phyloP scores from a whole-genome alignment of 2,113 vertebrate species.

The Nyctereutes procyonoides region DNA sequence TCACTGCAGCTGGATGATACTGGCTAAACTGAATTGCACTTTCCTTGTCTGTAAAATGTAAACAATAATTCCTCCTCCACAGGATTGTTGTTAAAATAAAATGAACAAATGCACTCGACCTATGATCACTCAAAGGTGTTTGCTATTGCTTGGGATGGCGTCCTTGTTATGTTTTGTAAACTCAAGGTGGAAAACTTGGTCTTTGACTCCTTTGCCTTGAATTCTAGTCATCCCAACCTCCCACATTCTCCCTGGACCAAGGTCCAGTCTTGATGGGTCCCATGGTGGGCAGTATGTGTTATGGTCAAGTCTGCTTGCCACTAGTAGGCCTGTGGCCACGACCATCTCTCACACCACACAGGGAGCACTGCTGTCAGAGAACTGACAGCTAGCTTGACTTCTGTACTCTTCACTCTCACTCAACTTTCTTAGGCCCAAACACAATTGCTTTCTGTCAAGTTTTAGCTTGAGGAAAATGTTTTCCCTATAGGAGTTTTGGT shows the following conservation, averaged over 20 bases:
- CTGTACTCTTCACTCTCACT: not conserved
- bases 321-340: not conserved
- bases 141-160: not conserved
- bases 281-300: not conserved
- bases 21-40: not conserved
- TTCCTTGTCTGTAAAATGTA: constrained; percentile 13
- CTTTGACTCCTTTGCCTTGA: not conserved
- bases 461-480: not conserved
- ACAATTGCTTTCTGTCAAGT: not conserved
- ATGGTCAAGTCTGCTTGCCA: not conserved
- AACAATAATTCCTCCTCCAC: not conserved
- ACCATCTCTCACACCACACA: not conserved
- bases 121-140: not conserved
- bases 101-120: not conserved
- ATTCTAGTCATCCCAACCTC: not conserved
- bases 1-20: not conserved
- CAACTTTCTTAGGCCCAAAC: not conserved
- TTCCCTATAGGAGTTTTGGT: not conserved
- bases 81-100: not conserved
- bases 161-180: constrained; percentile 32
- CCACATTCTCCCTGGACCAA: not conserved
- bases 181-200: not conserved
- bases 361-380: not conserved
- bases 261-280: not conserved
- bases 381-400: not conserved